Percentiles rank a stretch among this genome's conserved stretches.
phyloP scores from a whole-genome alignment of 2,888 invertebrate species.

The Atrina japonica region DNA sequence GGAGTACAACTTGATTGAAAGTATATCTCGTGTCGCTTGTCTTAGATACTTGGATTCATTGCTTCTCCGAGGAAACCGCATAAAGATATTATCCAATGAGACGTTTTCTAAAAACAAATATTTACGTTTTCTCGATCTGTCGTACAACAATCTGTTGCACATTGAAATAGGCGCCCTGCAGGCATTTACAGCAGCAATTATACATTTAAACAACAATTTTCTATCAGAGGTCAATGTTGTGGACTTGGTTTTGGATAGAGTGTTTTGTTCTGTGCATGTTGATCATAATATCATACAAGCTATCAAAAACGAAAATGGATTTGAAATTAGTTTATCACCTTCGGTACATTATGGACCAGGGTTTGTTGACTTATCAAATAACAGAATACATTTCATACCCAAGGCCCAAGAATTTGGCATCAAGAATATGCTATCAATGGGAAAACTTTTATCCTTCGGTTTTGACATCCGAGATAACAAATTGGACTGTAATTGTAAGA shows the following conservation, averaged over 20 bases:
- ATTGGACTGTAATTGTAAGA: constrained; percentile 5
- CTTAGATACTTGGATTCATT: too few relatives aligned
- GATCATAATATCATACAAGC: neutral
- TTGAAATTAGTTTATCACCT: neutral
- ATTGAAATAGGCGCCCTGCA: neutral
- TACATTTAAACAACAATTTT: neutral
- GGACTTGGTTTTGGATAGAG: neutral
- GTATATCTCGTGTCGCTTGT: too few relatives aligned
- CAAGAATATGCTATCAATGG: neutral
- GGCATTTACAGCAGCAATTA: neutral
- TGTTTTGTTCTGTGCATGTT: neutral
- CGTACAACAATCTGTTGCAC: neutral
- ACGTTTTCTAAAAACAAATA: neutral
- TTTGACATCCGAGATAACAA: constrained; percentile 7
- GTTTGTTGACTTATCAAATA: neutral
- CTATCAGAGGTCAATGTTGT: neutral
- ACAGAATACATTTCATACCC: neutral
- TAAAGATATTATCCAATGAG: neutral
- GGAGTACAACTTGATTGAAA: too few relatives aligned
- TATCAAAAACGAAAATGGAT: neutral
- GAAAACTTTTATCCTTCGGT: neutral
- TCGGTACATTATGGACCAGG: constrained; percentile 1
- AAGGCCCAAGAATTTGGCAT: neutral
- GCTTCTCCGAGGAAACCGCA: too few relatives aligned
- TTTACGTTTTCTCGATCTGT: constrained; percentile 3